A percentile compares a stretch with the other conserved stretches of the same genome.
Evolutionary conservation across 2,797 vertebrate genomes (phyloP).

Genomic region (Botia almorhae): DNA sequence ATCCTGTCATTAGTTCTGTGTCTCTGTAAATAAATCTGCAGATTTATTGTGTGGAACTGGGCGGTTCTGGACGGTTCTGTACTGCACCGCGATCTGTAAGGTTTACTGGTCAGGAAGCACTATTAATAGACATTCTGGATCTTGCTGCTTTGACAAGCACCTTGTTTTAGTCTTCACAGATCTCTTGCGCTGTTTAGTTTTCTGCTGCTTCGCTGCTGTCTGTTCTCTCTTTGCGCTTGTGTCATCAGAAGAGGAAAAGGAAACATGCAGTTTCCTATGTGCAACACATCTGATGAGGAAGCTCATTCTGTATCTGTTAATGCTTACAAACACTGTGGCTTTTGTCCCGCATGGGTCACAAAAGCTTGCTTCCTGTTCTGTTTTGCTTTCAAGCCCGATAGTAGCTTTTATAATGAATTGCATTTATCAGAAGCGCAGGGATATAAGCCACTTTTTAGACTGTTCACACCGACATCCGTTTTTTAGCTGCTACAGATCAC

Average conservation of each 20-base stretch:
- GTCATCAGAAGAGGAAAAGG: constrained; percentile 44
- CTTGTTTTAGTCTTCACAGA: constrained; percentile 29
- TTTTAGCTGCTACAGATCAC: background rate
- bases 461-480: background rate
- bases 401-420: background rate
- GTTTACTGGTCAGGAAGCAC: background rate
- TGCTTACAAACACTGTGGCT: constrained; percentile 30
- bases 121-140: constrained; percentile 37
- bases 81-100: background rate
- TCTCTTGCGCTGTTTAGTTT: constrained; percentile 1
- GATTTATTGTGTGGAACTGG: background rate
- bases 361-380: constrained; percentile 32
- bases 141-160: constrained; percentile 20
- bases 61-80: background rate
- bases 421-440: background rate
- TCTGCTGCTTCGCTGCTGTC: constrained; percentile 19
- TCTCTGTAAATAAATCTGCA: too few relatives aligned
- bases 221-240: constrained; percentile 32
- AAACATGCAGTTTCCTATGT: constrained; percentile 45
- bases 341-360: constrained; percentile 37
- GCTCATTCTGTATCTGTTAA: constrained; percentile 11
- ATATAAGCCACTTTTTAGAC: background rate
- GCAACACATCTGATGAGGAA: constrained; percentile 48
- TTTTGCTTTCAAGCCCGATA: background rate
- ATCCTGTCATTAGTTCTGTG: too few relatives aligned